Base-by-base conservation (phyloP, 1,140 invertebrate species). In the Eupristina koningsbergeri region DNA sequence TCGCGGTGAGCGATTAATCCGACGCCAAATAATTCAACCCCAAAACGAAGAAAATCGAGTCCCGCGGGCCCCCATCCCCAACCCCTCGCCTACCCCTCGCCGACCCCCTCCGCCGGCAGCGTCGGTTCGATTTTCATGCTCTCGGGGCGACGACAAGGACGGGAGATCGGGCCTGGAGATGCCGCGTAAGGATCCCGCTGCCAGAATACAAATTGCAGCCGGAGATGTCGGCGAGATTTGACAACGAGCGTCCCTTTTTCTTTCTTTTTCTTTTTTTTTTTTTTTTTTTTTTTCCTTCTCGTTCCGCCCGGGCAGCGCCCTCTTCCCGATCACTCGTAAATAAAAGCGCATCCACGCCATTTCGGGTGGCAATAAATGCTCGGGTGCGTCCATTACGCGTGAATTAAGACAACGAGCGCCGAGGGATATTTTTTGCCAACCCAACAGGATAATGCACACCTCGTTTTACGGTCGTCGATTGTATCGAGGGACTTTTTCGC, bases 161-260 rank as follows among this genome's bases (percentile, higher is more conserved):
- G 39, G 45, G 45, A 71, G 78, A 80, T 80, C 41, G 29, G 47
- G 41, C 78, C 53, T 71, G 36, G 36, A 80, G 78, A 80, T 80
- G 78, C 78, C 78, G 78, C 78, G 63, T 26, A 26, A 36, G 9
- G 31, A 39, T 3, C 13, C 22, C 73, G 22, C 78, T 9, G 78
- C 41, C 34, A 26, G 78, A 80, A 80, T 80, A 80, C 78, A 71
- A 80, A 80, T 80, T 69, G 64, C 45, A 36, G 63, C 29, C 1
- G n/a, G 63, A 80, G 78, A 80, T 80, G 63, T 13, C 47, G 45
- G 19, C n/a, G 22, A 80, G 78, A 80, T 80, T 80, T 80, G 87
- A 86, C 58, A 63, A 80, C n/a, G 85, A 80, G 85, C 84, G 85
- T 83, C 84, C 80, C 71, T 86, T 85, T 80, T 84, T 63, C 47